These are phyloP conservation scores for Neomonachus schauinslandi DNA, from an alignment of 2,113 vertebrate genomes.

Conservation along the genomic window DNA sequence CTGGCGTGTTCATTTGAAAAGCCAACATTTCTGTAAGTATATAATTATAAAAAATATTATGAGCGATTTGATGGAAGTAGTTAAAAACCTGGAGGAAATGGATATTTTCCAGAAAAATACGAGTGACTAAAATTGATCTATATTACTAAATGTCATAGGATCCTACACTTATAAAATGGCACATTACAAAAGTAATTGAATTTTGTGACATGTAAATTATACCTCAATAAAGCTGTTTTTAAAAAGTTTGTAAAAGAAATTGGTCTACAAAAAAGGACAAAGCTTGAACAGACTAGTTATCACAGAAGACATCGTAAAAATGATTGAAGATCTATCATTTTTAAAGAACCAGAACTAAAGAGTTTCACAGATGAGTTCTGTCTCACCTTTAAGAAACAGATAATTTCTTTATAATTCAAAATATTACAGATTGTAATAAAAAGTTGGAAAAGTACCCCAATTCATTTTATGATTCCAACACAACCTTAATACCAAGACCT, in stretches of 20 bases:
- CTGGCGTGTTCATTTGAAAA: not conserved
- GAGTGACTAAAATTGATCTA: not conserved
- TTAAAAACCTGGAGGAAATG: conserved; percentile 8
- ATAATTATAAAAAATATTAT: conserved; percentile 14
- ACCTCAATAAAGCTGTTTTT: not conserved
- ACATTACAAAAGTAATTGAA: conserved; percentile 13
- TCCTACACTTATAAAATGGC: not conserved
- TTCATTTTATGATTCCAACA: conserved; percentile 24
- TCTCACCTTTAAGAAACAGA: not conserved
- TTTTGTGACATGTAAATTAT: conserved; percentile 29
- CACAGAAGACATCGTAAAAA: not conserved
- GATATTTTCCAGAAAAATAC: not conserved
- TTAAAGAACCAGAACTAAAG: not conserved
- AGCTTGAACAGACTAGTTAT: not conserved
- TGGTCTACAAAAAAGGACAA: not conserved
- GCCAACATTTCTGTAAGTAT: not conserved
- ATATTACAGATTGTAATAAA: not conserved
- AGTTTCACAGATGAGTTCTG: not conserved
- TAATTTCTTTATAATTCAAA: conserved; percentile 60
- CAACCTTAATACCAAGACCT: not conserved
- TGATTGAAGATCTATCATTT: conserved; percentile 6
- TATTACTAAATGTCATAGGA: not conserved
- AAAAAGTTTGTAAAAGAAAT: not conserved
- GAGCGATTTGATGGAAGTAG: not conserved
- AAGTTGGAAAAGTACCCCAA: not conserved